Evolutionary conservation across 2,888 invertebrate species (phyloP).

Genomic region (Catocala sponsa): DNA sequence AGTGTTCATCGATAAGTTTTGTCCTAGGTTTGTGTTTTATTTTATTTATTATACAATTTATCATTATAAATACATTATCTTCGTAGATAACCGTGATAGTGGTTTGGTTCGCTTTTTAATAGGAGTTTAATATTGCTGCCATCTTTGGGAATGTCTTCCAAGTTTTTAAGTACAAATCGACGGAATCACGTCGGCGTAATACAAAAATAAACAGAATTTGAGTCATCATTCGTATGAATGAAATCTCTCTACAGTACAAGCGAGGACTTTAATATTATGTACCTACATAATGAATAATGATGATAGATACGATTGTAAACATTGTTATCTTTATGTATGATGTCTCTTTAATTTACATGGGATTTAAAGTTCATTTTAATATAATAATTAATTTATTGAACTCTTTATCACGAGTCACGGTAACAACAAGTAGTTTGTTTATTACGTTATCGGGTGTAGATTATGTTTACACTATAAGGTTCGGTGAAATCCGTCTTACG

Average conservation of each 20-base stretch:
- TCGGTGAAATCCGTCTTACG: neutral
- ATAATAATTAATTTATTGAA: slow-evolving; percentile 40
- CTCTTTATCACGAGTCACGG: slow-evolving; percentile 33
- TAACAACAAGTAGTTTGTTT: neutral
- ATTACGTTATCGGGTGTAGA: slow-evolving; percentile 14
- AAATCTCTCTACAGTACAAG: slow-evolving; percentile 47
- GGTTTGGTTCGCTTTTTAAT: slow-evolving; percentile 62
- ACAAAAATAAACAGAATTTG: slow-evolving; percentile 58
- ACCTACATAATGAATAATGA: slow-evolving; percentile 46
- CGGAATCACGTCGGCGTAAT: slow-evolving; percentile 35
- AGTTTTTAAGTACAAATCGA: slow-evolving; percentile 6
- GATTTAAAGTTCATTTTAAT: slow-evolving; percentile 31
- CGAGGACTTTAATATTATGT: slow-evolving; percentile 46
- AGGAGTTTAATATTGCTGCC: slow-evolving; percentile 20
- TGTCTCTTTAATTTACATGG: slow-evolving; percentile 36
- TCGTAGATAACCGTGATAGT: slow-evolving; percentile 77
- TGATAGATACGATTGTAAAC: slow-evolving; percentile 65
- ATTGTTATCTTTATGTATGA: slow-evolving; percentile 55
- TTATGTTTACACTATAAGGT: neutral
- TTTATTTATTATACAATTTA: slow-evolving; percentile 38
- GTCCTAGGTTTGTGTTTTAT: slow-evolving; percentile 59
- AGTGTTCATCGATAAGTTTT: slow-evolving; percentile 36
- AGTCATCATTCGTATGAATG: slow-evolving; percentile 58
- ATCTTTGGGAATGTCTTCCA: slow-evolving; percentile 11
- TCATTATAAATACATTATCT: slow-evolving; percentile 62